Evolutionary conservation across 2,113 vertebrate genomes (phyloP).

Genomic region (Callipepla californica): DNA sequence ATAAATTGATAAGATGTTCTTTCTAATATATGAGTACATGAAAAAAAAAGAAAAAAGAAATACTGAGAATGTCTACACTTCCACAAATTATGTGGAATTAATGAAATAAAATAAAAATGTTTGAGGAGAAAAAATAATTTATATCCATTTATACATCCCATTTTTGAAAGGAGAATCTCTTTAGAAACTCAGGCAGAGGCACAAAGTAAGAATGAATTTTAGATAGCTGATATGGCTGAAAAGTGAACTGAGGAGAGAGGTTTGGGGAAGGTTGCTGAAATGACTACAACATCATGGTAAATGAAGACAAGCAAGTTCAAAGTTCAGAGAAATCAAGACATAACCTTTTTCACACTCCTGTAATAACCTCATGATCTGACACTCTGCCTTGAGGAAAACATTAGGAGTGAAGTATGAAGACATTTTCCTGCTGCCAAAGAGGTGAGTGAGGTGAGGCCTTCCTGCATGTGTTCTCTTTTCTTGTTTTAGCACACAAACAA

Average conservation of each 20-base stretch:
- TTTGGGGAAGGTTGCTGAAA: neutral
- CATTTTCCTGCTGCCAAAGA: neutral
- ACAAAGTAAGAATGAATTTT: neutral
- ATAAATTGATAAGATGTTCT: neutral
- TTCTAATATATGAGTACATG: neutral
- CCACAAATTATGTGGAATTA: neutral
- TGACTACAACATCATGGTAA: rapidly evolving
- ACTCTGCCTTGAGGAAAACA: neutral
- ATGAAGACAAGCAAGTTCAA: neutral
- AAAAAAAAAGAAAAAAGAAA: neutral
- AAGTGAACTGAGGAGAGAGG: neutral
- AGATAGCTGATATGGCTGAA: neutral
- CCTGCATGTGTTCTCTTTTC: neutral
- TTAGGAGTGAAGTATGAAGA: neutral
- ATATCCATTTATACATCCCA: rapidly evolving
- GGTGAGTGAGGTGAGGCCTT: neutral
- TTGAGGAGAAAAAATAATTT: neutral
- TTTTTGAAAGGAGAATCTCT: neutral
- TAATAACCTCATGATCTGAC: neutral
- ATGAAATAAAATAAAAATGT: neutral
- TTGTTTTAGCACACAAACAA: neutral
- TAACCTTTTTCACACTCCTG: rapidly evolving
- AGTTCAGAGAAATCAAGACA: neutral
- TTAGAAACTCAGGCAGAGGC: neutral
- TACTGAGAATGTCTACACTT: neutral